A percentile compares a stretch with the other conserved stretches of the same genome.
Conservation (phyloP, 2,113 vertebrate genomes). For the Calypte anna region DNA sequence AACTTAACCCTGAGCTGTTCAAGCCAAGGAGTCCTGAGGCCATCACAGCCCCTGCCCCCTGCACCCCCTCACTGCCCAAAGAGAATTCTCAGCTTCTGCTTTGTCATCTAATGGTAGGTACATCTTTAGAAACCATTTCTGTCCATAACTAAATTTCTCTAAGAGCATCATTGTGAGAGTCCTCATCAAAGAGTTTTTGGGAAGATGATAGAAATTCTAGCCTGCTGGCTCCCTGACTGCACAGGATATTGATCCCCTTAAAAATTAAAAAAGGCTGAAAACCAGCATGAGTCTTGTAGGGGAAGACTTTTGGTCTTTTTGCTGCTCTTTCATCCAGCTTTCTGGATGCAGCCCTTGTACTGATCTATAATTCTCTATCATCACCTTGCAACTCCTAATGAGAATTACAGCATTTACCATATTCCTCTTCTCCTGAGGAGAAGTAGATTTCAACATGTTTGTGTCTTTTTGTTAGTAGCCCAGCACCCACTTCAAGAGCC, state of each 20-base stretch:
- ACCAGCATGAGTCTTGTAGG: background rate
- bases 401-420: background rate
- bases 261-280: background rate
- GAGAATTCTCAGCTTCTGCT: background rate
- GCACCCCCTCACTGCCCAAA: background rate
- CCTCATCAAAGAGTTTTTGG: background rate
- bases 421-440: background rate
- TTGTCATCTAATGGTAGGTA: background rate
- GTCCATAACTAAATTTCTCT: background rate
- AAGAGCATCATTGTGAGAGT: background rate
- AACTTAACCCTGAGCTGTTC: background rate
- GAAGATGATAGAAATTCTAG: background rate
- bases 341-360: background rate
- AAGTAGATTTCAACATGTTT: background rate
- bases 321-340: background rate
- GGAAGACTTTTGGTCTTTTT: background rate
- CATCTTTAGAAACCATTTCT: background rate
- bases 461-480: background rate
- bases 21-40: background rate
- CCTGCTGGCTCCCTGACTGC: background rate
- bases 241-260: background rate
- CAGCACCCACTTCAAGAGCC: background rate
- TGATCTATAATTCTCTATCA: background rate
- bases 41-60: fast-evolving
- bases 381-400: background rate